Evolutionary conservation across 2,113 vertebrate genomes (phyloP).

Genomic region (Menura novaehollandiae): DNA sequence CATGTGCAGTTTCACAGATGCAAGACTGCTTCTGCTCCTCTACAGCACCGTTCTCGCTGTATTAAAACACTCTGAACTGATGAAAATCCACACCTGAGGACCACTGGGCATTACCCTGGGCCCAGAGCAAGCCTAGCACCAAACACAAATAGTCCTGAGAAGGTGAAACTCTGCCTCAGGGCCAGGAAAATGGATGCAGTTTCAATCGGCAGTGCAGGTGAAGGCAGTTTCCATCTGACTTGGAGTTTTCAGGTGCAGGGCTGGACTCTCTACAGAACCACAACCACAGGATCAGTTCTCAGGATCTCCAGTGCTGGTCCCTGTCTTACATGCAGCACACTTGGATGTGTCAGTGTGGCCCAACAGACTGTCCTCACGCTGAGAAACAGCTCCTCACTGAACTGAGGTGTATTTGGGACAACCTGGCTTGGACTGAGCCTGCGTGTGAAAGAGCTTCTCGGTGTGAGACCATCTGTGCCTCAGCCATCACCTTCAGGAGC

Average conservation of each 20-base stretch:
- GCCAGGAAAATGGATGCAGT: neutral
- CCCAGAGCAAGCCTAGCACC: neutral
- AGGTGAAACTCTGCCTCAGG: neutral
- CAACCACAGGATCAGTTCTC: neutral
- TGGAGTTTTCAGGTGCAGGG: neutral
- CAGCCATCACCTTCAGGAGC: neutral
- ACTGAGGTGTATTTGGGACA: neutral
- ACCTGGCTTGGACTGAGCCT: neutral
- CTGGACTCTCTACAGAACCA: neutral
- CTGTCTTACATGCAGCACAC: fast-evolving
- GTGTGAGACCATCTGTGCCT: neutral
- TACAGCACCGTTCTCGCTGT: neutral
- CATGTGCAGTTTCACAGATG: neutral
- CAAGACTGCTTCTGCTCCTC: neutral
- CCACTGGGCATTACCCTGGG: no score
- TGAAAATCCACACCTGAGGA: neutral
- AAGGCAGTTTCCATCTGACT: neutral
- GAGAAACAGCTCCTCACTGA: neutral
- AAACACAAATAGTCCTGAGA: neutral
- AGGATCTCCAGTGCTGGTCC: neutral
- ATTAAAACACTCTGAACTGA: neutral
- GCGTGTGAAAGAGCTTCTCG: fast-evolving
- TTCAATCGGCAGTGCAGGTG: neutral
- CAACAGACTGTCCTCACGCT: neutral
- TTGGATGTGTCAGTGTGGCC: no score